Base-by-base conservation (phyloP, 2,888 invertebrate genomes). In the Fabriciana adippe region DNA sequence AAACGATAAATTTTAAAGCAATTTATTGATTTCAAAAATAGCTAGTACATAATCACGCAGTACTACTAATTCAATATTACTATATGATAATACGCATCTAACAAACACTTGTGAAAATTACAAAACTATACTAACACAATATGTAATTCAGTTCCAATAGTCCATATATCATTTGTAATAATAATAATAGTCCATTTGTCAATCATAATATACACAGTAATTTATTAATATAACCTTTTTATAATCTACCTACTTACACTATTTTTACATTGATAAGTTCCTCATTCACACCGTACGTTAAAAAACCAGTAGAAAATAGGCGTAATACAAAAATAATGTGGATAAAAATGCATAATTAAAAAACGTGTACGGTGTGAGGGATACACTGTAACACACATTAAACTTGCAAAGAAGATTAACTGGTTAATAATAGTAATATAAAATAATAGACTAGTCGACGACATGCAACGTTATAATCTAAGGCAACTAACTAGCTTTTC, bases 11-110 rank as follows among this genome's bases (percentile, higher is more conserved):
- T 83, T 90, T 89, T 87, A 86, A 89, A 90, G 88, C 87, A 79
- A 85, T 87, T 92, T 89, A 90, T 89, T 91, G 87, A 89, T 88
- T 90, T 90, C 87, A 89, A 91, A 90, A 90, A 89, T 88, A 90
- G 85, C 89, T 89, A 90, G 85, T 88, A 88, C 84, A 85, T 88
- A 87, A 88, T 87, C 90, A 91, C 89, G 84, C 89, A 82, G 78
- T 87, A 87, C 85, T 82, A 84, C 87, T 88, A 87, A 80, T 86
- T 86, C 80, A 87, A 86, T 87, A 90, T 83, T n/a, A 83, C 87
- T 89, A 90, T 89, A 86, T 89, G 84, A 88, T 85, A 87, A 84
- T 85, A 90, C 87, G 87, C 86, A 86, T 82, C 82, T 78, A 79
- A 80, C 82, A 76, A 80, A 80, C 78, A 79, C 77, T 79, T 77